These are phyloP conservation scores for Dallia pectoralis DNA, from an alignment of 2,797 vertebrate species.

Conservation along the genomic window DNA sequence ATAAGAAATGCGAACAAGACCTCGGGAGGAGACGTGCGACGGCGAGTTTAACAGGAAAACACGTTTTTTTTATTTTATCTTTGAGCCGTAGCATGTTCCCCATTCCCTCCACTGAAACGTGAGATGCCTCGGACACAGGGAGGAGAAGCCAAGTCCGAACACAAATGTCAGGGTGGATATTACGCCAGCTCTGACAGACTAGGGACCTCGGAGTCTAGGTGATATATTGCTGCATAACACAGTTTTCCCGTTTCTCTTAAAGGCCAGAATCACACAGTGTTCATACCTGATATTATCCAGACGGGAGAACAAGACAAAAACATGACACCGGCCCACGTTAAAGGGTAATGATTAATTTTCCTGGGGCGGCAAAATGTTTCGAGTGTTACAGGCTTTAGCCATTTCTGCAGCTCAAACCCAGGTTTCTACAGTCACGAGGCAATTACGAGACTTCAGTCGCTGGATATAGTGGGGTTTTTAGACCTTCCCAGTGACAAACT, in stretches of 20 bases:
- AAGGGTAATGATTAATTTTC: no score
- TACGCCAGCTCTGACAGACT: slow-evolving; percentile 14
- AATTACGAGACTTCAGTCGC: no score
- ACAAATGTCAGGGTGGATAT: slow-evolving; percentile 25
- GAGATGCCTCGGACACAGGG: slow-evolving; percentile 14
- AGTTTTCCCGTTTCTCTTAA: background rate
- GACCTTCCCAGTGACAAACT: no score
- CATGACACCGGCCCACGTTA: no score
- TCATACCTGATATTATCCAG: background rate
- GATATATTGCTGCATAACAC: background rate
- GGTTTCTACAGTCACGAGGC: no score
- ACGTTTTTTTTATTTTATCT: slow-evolving; percentile 10
- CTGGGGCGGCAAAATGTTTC: no score
- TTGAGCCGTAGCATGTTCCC: slow-evolving; percentile 33
- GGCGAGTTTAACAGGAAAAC: slow-evolving; percentile 28
- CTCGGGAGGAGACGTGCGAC: slow-evolving; percentile 23
- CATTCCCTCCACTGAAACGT: slow-evolving; percentile 33
- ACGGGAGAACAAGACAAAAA: background rate
- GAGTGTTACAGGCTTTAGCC: no score
- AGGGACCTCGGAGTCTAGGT: background rate
- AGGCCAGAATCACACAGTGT: background rate
- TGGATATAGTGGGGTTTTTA: no score
- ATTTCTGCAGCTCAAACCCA: no score
- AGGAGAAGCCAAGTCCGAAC: slow-evolving; percentile 29
- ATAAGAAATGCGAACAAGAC: slow-evolving; percentile 35